These are phyloP conservation scores for Scleropages formosus DNA, from an alignment of 2,797 vertebrate species.

Conservation along the genomic window DNA sequence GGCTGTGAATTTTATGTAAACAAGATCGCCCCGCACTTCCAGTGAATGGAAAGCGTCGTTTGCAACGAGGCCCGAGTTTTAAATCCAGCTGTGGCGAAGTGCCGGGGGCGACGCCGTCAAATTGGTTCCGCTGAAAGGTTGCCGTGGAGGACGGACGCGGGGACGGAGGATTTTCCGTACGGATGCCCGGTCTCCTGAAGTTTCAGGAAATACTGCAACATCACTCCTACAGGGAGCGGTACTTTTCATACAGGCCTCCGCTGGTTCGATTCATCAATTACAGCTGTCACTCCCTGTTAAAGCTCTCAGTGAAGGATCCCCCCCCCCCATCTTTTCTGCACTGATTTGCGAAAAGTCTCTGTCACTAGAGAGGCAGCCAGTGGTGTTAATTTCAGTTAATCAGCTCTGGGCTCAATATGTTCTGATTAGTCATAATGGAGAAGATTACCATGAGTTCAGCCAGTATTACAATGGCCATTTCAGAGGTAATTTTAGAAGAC, in stretches of 20 bases:
- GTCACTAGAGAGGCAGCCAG: background rate
- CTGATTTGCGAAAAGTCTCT: background rate
- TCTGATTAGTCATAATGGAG: constrained; percentile 26
- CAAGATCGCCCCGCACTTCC: background rate
- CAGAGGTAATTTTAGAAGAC: background rate
- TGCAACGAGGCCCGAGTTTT: background rate
- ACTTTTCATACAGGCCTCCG: constrained; percentile 10
- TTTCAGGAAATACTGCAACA: background rate
- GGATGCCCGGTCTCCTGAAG: background rate
- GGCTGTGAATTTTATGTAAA: constrained; percentile 7
- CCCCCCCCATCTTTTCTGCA: background rate
- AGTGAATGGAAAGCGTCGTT: background rate
- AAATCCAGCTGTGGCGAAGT: background rate
- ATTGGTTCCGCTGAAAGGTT: background rate
- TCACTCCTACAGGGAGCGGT: constrained; percentile 19
- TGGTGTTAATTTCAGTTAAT: constrained; percentile 26
- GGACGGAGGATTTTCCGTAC: background rate
- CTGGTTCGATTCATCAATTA: too few relatives aligned
- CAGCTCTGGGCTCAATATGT: constrained; percentile 2
- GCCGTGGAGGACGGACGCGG: background rate
- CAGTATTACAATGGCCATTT: constrained; percentile 17
- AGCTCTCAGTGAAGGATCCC: constrained; percentile 11
- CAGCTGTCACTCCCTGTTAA: too few relatives aligned
- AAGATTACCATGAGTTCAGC: constrained; percentile 17
- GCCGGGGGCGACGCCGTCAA: background rate